Conservation (phyloP, 2,113 vertebrate genomes). For the Macroglossus sobrinus region DNA sequence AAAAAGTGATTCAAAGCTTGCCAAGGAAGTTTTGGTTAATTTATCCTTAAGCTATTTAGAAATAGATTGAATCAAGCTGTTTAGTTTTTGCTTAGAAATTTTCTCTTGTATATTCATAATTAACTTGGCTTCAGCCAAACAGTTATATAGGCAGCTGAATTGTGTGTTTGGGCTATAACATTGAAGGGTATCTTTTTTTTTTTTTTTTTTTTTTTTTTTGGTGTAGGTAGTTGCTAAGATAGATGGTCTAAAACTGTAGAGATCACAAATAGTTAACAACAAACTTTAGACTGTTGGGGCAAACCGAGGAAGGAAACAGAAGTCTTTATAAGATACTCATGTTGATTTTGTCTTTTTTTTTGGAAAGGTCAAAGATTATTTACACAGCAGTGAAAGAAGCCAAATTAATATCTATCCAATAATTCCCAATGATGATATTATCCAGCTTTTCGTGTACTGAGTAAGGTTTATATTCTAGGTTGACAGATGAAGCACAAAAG, state of each 20-base stretch:
- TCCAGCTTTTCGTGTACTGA: constrained; percentile 54
- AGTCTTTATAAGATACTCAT: constrained; percentile 1
- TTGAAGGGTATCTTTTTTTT: not conserved
- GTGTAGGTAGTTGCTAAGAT: not conserved
- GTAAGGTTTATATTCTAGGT: constrained; percentile 30
- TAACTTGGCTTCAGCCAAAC: not conserved
- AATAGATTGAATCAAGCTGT: not conserved
- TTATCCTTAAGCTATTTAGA: not conserved
- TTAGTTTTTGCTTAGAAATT: not conserved
- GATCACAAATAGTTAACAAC: not conserved
- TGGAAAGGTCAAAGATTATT: constrained; percentile 73
- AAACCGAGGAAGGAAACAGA: not conserved
- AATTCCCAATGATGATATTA: constrained; percentile 64
- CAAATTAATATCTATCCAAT: constrained; percentile 65
- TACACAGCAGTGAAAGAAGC: constrained; percentile 49
- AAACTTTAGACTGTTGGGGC: not conserved
- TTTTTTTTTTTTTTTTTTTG: not conserved
- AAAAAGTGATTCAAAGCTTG: not conserved
- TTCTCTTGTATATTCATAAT: not conserved
- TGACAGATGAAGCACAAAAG: not conserved
- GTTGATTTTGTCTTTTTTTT: constrained; percentile 75
- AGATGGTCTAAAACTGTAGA: not conserved
- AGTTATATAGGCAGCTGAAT: not conserved
- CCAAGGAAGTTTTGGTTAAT: not conserved
- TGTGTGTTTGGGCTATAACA: not conserved